Conservation (phyloP, 2,113 vertebrate genomes). For the Meriones unguiculatus region DNA sequence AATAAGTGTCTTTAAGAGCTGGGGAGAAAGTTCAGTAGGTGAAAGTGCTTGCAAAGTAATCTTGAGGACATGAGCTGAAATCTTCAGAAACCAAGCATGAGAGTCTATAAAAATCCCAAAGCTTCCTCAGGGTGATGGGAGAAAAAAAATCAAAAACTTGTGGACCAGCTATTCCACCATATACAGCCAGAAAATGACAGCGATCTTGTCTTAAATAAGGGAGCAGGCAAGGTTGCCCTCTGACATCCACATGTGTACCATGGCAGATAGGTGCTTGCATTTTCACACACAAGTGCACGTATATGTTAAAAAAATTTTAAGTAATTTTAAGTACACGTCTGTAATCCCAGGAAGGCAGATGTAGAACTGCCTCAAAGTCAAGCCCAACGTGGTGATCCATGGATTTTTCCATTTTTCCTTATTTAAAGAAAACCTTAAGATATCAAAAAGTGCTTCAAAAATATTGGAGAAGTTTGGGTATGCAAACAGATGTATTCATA, state of each 20-base stretch:
- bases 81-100: neutral
- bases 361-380: neutral
- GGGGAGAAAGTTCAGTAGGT: neutral
- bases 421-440: neutral
- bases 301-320: neutral
- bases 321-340: neutral
- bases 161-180: neutral
- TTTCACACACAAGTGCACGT: neutral
- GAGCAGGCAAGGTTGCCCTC: neutral
- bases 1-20: neutral
- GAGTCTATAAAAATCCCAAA: neutral
- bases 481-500: neutral
- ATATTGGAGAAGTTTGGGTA: neutral
- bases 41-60: neutral
- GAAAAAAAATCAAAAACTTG: neutral
- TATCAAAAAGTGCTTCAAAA: neutral
- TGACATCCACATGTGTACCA: neutral
- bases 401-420: neutral
- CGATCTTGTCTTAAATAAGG: neutral
- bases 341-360: neutral
- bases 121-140: neutral
- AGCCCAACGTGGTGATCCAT: neutral
- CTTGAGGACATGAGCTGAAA: neutral
- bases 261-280: neutral
- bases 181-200: neutral